Base-by-base conservation (phyloP, 2,888 invertebrate genomes). In the Saturnia japonica region DNA sequence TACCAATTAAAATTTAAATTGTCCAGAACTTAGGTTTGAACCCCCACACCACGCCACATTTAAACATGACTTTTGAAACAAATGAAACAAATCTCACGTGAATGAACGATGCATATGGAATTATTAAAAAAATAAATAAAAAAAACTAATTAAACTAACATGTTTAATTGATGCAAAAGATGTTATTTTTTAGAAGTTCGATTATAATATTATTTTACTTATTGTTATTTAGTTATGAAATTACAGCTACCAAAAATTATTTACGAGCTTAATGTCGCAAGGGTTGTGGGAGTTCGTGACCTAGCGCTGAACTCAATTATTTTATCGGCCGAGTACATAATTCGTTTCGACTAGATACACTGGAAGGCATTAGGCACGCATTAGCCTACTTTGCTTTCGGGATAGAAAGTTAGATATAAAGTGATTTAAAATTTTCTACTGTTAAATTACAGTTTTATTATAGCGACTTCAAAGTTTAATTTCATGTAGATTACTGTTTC, bases 271-370 rank as follows among this genome's bases (percentile, higher is more conserved):
- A 62, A 34, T 69, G 64, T 51, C 64, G 64, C 47, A 40, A 64
- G 54, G 64, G 69, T 69, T 66, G 22, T 47, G 22, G 40, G 64
- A 70, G 80, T 82, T 80, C 83, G 83, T 86, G 86, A 85, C 84
- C 81, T 79, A 67, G 74, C 74, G 79, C 72, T 78, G 73, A 76
- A 74, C 78, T 75, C 71, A 77, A 79, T 81, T 78, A 77, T 82
- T 81, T 78, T 79, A 81, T 81, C 76, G 80, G 74, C 72, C 70
- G 67, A 71, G 76, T 74, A 76, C 72, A 77, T 77, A 78, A 60
- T 80, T 76, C 78, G 77, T 80, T 82, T 80, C 74, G 68, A 62
- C 57, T 71, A 68, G 70, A 19, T 62, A 45, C 70, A 66, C 69
- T 60, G 47, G 67, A 73, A 78, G 74, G 72, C 76, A 70, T 72